Evolutionary conservation across 2,797 vertebrate genomes (phyloP).

Genomic region (Periophthalmus magnuspinnatus): DNA sequence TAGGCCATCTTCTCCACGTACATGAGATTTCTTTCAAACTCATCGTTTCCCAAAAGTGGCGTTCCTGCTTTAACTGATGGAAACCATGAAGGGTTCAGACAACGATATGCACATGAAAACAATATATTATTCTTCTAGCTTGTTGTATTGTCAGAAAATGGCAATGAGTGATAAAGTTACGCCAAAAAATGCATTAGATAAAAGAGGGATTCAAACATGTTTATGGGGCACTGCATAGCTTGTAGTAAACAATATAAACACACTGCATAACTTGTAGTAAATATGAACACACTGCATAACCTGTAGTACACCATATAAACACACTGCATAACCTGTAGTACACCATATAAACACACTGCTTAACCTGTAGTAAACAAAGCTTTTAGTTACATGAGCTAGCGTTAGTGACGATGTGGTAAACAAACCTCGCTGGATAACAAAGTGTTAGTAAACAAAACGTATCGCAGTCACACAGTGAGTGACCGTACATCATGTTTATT

Average conservation of each 20-base stretch:
- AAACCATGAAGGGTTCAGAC: constrained; percentile 9
- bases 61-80: constrained; percentile 73
- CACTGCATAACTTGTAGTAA: no score
- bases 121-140: not conserved
- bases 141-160: not conserved
- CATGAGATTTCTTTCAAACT: constrained; percentile 78
- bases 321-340: not conserved
- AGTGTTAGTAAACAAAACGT: not conserved
- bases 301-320: not conserved
- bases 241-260: no score
- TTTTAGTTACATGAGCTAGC: not conserved
- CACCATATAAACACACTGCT: not conserved
- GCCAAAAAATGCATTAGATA: not conserved
- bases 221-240: not conserved
- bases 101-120: not conserved
- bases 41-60: constrained; percentile 64
- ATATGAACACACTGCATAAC: not conserved
- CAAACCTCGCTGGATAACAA: not conserved
- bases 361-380: not conserved
- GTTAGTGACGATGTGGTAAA: not conserved
- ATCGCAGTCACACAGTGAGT: not conserved
- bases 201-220: not conserved
- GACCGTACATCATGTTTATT: not conserved
- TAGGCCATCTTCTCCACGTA: constrained; percentile 82
- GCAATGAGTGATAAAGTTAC: no score